phyloP scores from a whole-genome alignment of 2,797 vertebrate genomes.

The Pseudochromis fuscus region DNA sequence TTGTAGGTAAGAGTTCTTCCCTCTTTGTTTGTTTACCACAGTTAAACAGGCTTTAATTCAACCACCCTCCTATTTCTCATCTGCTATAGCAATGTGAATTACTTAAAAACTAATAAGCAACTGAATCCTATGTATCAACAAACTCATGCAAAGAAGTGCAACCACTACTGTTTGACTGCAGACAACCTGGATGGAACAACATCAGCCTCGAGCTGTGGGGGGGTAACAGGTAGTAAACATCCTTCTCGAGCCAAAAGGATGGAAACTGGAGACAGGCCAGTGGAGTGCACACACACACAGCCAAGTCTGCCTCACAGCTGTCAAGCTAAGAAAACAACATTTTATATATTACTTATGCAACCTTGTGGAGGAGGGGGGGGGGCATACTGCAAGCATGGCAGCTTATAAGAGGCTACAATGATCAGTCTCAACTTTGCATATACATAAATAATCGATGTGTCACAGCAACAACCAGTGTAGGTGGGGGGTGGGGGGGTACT shows the following conservation, averaged over 20 bases:
- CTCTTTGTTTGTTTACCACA: too few relatives aligned
- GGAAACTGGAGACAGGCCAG: neutral
- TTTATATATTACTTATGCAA: neutral
- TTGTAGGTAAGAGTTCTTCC: too few relatives aligned
- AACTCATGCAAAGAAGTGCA: slow-evolving; percentile 16
- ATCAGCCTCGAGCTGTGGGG: neutral
- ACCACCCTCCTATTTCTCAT: neutral
- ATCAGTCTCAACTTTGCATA: slow-evolving; percentile 13
- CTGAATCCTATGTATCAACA: too few relatives aligned
- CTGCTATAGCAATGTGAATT: too few relatives aligned
- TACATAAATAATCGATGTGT: slow-evolving; percentile 10
- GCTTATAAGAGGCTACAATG: neutral
- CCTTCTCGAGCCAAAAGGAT: neutral
- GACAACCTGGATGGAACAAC: neutral
- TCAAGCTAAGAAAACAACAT: neutral
- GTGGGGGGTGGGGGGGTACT: too few relatives aligned
- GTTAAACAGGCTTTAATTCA: too few relatives aligned
- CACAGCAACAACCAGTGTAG: neutral
- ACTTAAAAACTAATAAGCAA: too few relatives aligned
- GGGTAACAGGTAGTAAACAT: neutral
- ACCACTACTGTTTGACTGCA: neutral
- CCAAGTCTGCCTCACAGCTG: neutral
- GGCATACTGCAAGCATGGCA: neutral
- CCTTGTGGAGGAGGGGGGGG: neutral
- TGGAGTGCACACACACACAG: neutral